Percentiles rank a stretch among this genome's conserved stretches.
Evolutionary conservation across 2,888 invertebrate species (phyloP).

Genomic region (Apocheima hispidaria): DNA sequence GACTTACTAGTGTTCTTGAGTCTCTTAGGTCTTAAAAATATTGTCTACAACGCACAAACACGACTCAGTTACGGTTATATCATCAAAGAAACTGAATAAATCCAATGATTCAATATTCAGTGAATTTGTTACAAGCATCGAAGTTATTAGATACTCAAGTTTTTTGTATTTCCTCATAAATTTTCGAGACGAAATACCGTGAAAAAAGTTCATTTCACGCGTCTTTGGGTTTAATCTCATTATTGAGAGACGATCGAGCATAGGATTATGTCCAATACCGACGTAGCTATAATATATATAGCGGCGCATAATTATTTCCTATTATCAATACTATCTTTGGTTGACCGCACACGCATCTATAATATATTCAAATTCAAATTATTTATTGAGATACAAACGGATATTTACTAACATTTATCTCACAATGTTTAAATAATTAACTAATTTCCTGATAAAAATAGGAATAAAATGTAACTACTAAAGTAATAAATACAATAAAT

Average conservation of each 20-base stretch:
- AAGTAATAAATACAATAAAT: no score
- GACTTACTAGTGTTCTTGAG: neutral
- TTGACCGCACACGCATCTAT: no score
- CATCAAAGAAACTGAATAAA: slow-evolving; percentile 2
- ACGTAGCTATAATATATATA: no score
- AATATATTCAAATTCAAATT: no score
- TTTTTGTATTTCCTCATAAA: slow-evolving; percentile 3
- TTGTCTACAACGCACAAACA: neutral
- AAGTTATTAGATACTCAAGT: slow-evolving; percentile 2
- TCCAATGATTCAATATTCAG: slow-evolving; percentile 6
- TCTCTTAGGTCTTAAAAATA: neutral
- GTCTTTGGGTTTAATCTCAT: slow-evolving; percentile 15
- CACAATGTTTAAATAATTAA: no score
- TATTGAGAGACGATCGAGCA: slow-evolving; percentile 4
- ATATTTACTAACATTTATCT: no score
- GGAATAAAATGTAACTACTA: no score
- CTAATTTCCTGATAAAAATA: no score
- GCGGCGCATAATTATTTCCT: no score
- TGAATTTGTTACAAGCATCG: slow-evolving; percentile 4
- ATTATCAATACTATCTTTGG: no score
- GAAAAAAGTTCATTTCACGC: slow-evolving; percentile 20
- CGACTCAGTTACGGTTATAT: slow-evolving; percentile 3
- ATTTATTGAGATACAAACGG: no score
- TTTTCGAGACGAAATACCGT: slow-evolving; percentile 3
- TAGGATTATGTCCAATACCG: neutral